Base-by-base conservation (phyloP, 2,888 invertebrate species). In the Axea sp. region DNA sequence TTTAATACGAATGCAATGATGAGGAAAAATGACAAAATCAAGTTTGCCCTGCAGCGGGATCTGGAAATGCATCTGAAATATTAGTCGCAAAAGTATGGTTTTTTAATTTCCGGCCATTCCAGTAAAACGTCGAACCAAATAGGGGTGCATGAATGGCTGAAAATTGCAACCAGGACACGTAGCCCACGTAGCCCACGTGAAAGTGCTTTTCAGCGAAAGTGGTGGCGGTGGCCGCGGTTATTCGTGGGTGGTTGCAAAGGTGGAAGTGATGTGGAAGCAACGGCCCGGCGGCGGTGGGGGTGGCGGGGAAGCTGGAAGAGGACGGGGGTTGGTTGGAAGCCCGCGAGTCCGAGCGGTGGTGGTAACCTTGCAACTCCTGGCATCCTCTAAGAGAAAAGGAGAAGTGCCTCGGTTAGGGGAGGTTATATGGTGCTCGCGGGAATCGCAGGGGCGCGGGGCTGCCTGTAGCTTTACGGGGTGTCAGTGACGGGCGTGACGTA, bases 401-500 rank as follows among this genome's bases (percentile, higher is more conserved):
- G 83, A 82, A 82, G 78, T 79, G 82, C 78, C 77, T 75, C 55
- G 75, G 73, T 68, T 64, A 68, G 76, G 75, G 76, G 68, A 55
- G 76, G 59, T 59, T 53, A 47, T 60, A 68, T 67, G 74, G 73
- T 31, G 69, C 43, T 73, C 73, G 77, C 67, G 79, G 79, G 78
- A 62, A 77, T 79, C 73, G 64, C 64, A 73, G 60, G 65, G 71
- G 59, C 59, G 71, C 76, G 79, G 77, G 80, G 69, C 74, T 72
- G 80, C 69, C 77, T 78, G 80, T 80, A 78, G 80, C 80, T 80
- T 76, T 77, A 81, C 83, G 78, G 82, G 81, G 80, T 80, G 80
- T 78, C 84, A 87, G 86, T 87, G 84, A 85, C 86, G 86, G 86
- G 86, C 85, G 87, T 86, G 86, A 86, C 85, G 85, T 86, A 84